Evolutionary conservation across 1,140 invertebrate species (phyloP).

Genomic region (Acromyrmex heyeri): DNA sequence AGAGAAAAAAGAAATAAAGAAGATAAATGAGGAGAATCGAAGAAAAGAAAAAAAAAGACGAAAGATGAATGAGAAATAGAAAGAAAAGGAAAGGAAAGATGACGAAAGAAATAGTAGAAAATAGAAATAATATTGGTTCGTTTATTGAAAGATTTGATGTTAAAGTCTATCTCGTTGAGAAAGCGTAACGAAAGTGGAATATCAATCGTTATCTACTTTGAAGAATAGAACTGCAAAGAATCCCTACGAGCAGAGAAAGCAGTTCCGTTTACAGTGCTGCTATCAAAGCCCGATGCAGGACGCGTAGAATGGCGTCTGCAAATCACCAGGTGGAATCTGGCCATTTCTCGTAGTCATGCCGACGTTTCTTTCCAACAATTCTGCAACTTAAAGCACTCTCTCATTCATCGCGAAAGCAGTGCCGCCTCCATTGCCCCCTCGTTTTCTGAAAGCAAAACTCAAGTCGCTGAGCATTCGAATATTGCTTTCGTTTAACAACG

Average conservation of each 20-base stretch:
- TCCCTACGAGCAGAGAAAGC: conserved; percentile 12
- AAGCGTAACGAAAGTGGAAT: background rate
- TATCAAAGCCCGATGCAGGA: background rate
- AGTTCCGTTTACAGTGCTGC: background rate
- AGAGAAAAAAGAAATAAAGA: background rate
- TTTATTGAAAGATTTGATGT: background rate
- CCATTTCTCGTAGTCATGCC: background rate
- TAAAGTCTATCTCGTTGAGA: conserved; percentile 7
- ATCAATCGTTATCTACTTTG: conserved; percentile 1
- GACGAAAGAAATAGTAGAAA: background rate
- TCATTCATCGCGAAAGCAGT: conserved; percentile 25
- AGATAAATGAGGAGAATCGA: background rate
- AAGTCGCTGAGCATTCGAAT: conserved; percentile 9
- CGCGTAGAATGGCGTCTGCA: conserved; percentile 3
- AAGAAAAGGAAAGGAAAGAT: background rate
- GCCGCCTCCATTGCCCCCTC: background rate
- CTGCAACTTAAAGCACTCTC: conserved; percentile 1
- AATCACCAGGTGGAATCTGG: background rate
- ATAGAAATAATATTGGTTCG: background rate
- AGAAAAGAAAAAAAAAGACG: background rate
- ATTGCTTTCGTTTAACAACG: conserved; percentile 25
- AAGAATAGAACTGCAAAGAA: background rate
- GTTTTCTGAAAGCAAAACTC: conserved; percentile 18
- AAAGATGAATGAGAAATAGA: background rate
- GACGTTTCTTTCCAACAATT: conserved; percentile 11